Base-by-base conservation (phyloP, 2,888 invertebrate species). In the Agriotes lineatus region DNA sequence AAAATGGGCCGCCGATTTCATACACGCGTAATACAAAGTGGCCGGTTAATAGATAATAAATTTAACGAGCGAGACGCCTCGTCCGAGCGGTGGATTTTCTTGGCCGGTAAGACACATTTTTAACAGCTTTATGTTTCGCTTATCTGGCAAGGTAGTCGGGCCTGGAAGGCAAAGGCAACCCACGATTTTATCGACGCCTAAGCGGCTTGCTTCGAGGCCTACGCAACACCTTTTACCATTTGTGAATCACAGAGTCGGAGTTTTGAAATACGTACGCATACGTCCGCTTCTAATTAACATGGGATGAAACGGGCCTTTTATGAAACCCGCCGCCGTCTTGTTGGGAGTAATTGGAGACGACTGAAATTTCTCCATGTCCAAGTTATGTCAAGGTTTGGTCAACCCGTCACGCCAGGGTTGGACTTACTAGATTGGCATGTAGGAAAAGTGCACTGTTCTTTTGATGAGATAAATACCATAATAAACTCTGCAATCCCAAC, bases 141-240 rank as follows among this genome's bases (percentile, higher is more conserved):
- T 56, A 33, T 56, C 56, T 52, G 56, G 35, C 39, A 58, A 37
- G 58, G 58, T 58, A 42, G 42, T 25, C 58, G 25, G 20, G 58
- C 58, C 58, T 58, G 22, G 22, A 42, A 42, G 58, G 39, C 58
- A 42, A 54, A 30, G n/a, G 35, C 35, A 58, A 22, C 42, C 42
- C 16, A 58, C 58, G 42, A 58, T 42, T 58, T 58, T 58, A 58
- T 58, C 58, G 58, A 42, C 37, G 58, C 58, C 58, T 58, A 42
- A 42, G 42, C 39, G 18, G 56, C 14, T 18, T 56, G 56, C 42
- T 14, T 7, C 16, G 10, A 20, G 16, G 22, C 58, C 58, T 42
- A 58, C 58, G 42, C 58, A 30, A 58, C 42, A 58, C 58, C 58
- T 58, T 58, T 58, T 58, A 58, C 58, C 37, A 19, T 58, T 58